A percentile compares a stretch with the other conserved stretches of the same genome.
These are phyloP conservation scores for Aspidoscelis tigris DNA, from an alignment of 2,113 vertebrate genomes.

Conservation along the genomic window DNA sequence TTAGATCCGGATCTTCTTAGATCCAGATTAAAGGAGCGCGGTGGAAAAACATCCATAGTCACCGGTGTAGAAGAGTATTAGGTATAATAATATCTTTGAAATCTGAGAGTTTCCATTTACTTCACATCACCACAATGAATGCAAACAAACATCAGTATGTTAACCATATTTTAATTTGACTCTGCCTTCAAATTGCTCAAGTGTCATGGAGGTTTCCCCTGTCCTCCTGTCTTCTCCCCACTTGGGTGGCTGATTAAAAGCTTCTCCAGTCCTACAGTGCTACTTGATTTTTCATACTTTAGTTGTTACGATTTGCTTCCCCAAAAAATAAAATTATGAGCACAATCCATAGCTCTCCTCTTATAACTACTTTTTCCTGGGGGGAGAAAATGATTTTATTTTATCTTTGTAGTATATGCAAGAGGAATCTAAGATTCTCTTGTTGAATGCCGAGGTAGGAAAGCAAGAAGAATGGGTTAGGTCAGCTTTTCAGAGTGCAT, in stretches of 20 bases:
- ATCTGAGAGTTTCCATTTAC: neutral
- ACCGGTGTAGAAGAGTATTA: neutral
- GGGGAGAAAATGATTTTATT: too few species aligned
- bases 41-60: neutral
- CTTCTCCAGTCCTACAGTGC: neutral
- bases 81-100: neutral
- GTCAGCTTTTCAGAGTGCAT: too few species aligned
- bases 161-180: neutral
- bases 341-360: neutral
- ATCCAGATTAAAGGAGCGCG: neutral
- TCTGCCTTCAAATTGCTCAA: neutral
- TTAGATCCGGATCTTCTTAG: too few species aligned
- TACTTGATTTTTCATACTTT: too few species aligned
- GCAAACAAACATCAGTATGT: neutral
- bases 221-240: neutral
- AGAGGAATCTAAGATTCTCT: neutral
- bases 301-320: neutral
- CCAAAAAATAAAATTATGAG: neutral
- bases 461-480: too few species aligned
- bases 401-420: too few species aligned
- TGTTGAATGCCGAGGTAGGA: neutral
- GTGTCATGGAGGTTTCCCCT: neutral
- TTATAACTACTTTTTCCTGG: neutral
- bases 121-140: neutral
- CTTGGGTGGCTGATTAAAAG: neutral